Evolutionary conservation across 2,888 invertebrate species (phyloP).

Genomic region (Salticus scenicus): DNA sequence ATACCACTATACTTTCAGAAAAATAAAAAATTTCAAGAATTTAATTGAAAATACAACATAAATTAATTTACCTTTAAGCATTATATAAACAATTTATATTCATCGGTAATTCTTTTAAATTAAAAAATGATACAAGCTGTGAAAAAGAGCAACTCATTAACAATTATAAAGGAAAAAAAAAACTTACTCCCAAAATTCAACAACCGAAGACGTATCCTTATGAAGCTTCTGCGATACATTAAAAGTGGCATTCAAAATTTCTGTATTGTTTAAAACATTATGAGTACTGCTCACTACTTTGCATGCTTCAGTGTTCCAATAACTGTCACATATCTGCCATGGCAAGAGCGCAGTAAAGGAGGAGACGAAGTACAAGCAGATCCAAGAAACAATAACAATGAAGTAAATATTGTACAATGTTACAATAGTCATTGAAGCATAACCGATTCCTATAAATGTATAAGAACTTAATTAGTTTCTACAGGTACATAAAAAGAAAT

Average conservation of each 20-base stretch:
- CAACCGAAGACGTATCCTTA: slow-evolving; percentile 73
- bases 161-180: neutral
- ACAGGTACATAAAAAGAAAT: no score
- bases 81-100: no score
- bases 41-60: no score
- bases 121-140: no score
- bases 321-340: slow-evolving; percentile 76
- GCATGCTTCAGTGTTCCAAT: slow-evolving; percentile 77
- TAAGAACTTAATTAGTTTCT: neutral
- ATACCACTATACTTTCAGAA: no score
- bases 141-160: no score
- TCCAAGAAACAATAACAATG: slow-evolving; percentile 71
- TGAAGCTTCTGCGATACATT: neutral
- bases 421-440: slow-evolving; percentile 72
- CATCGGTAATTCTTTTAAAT: no score
- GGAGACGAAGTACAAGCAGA: slow-evolving; percentile 73
- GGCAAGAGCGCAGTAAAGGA: slow-evolving; percentile 75
- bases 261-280: neutral
- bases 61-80: no score
- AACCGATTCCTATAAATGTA: slow-evolving; percentile 71
- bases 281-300: slow-evolving; percentile 62
- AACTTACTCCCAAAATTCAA: slow-evolving; percentile 72
- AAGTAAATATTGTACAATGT: slow-evolving; percentile 72
- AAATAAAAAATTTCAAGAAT: no score
- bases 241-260: neutral